These are phyloP conservation scores for Nibea albiflora DNA, from an alignment of 2,113 vertebrate species.

Conservation along the genomic window DNA sequence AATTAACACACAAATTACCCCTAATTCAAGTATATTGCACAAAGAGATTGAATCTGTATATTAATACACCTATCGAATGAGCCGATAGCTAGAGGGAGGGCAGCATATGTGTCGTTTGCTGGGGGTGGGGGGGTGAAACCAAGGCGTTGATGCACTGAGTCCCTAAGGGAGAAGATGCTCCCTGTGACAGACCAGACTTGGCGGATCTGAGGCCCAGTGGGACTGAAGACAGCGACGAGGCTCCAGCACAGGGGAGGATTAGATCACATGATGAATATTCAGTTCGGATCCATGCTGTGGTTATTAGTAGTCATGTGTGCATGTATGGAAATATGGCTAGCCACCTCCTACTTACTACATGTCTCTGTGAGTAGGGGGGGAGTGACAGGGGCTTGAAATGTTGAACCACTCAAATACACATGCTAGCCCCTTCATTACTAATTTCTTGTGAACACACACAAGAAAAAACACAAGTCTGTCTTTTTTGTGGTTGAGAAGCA, in stretches of 20 bases:
- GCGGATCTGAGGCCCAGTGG: constrained; percentile 4
- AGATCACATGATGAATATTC: constrained; percentile 57
- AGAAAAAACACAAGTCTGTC: neutral
- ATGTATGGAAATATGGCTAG: constrained; percentile 39
- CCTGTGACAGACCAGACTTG: neutral
- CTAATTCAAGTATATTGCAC: constrained; percentile 5
- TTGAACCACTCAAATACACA: neutral
- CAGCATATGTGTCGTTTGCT: constrained; percentile 27
- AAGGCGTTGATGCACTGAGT: constrained; percentile 1
- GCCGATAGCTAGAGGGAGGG: constrained; percentile 37
- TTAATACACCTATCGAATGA: constrained; percentile 17
- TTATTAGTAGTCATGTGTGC: constrained; percentile 53
- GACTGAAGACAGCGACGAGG: neutral
- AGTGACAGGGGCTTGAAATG: neutral
- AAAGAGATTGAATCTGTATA: constrained; percentile 13
- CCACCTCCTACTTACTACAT: neutral
- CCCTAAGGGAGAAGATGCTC: constrained; percentile 18
- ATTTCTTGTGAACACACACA: neutral
- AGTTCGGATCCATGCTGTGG: constrained; percentile 28
- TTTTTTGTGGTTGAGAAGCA: neutral
- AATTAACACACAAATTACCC: constrained; percentile 40
- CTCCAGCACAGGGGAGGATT: constrained; percentile 26
- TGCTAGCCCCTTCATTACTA: neutral
- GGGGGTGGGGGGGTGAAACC: neutral
- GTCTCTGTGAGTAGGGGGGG: neutral